Percentiles rank a stretch among this genome's conserved stretches.
These are phyloP conservation scores for Holothuria glaberrima DNA, from an alignment of 35 echinoderm and acorn worm genomes.

Conservation along the genomic window DNA sequence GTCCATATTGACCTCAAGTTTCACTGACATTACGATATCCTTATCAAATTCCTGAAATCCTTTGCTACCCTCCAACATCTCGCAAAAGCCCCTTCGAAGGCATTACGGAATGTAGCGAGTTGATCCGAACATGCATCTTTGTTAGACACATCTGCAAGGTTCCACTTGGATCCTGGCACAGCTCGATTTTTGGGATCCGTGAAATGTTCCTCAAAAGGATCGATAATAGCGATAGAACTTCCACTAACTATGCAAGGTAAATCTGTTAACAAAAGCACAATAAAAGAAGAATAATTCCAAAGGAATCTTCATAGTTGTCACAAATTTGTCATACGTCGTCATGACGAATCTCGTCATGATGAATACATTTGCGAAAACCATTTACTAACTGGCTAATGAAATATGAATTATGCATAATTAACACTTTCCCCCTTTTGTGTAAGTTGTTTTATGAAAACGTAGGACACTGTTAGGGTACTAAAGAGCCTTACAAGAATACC, in stretches of 20 bases:
- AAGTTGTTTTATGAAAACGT: too few species aligned
- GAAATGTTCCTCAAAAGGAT: conserved; percentile 74
- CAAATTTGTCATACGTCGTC: too few species aligned
- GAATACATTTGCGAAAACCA: too few species aligned
- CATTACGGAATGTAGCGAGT: conserved; percentile 61
- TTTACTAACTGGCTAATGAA: too few species aligned
- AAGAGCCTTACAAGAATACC: too few species aligned
- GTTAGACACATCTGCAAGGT: background rate
- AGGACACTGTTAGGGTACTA: too few species aligned
- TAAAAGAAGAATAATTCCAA: background rate
- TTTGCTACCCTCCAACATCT: background rate
- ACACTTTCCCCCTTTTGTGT: too few species aligned
- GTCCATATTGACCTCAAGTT: background rate
- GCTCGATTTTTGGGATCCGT: conserved; percentile 15
- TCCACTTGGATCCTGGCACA: background rate
- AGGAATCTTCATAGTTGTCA: too few species aligned
- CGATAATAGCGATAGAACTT: conserved; percentile 60
- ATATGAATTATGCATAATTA: too few species aligned
- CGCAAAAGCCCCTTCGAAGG: background rate
- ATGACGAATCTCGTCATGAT: too few species aligned
- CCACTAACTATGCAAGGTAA: conserved; percentile 76
- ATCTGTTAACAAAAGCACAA: background rate
- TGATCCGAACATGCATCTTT: conserved; percentile 63
- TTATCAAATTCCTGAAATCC: background rate
- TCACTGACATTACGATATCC: background rate